phyloP scores from a whole-genome alignment of 2,888 invertebrate genomes.

The Zhengitettix transpicula region DNA sequence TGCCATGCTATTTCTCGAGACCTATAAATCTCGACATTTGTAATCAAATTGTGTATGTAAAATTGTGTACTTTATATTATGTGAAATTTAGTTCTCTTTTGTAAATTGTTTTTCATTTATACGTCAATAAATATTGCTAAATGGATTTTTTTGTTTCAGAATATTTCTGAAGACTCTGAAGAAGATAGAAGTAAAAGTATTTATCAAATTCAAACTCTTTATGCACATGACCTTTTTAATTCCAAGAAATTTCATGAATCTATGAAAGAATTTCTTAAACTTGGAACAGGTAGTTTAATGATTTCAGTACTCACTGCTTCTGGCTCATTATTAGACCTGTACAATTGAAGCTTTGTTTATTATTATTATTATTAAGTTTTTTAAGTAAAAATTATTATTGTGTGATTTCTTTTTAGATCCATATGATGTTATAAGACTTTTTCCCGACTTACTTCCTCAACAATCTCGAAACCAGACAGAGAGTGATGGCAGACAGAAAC shows the following conservation, averaged over 20 bases:
- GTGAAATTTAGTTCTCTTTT: too few species aligned
- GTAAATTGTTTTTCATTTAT: too few species aligned
- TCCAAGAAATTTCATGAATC: slow-evolving; percentile 77
- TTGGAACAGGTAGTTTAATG: slow-evolving; percentile 48
- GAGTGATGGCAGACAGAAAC: slow-evolving; percentile 36
- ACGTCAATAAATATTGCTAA: too few species aligned
- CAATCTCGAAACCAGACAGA: slow-evolving; percentile 33
- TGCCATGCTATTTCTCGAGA: too few species aligned
- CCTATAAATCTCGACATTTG: too few species aligned
- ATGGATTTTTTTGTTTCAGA: slow-evolving; percentile 34
- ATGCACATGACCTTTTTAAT: slow-evolving; percentile 82
- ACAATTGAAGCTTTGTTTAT: too few species aligned
- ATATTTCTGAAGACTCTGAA: slow-evolving; percentile 61
- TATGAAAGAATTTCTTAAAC: slow-evolving; percentile 76
- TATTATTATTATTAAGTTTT: too few species aligned
- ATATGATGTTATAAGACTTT: slow-evolving; percentile 84
- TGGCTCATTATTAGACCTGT: too few species aligned
- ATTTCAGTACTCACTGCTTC: too few species aligned
- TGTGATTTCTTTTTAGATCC: slow-evolving; percentile 45
- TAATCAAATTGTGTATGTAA: too few species aligned
- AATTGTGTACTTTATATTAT: too few species aligned
- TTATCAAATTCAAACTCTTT: slow-evolving; percentile 74
- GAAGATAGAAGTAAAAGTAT: slow-evolving; percentile 67
- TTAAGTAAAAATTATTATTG: too few species aligned
- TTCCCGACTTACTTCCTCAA: slow-evolving; percentile 67